Evolutionary conservation across 2,888 invertebrate species (phyloP), one percentile per base, ranked within the genome.

Genomic region (Drosophila austrosaltans): DNA sequence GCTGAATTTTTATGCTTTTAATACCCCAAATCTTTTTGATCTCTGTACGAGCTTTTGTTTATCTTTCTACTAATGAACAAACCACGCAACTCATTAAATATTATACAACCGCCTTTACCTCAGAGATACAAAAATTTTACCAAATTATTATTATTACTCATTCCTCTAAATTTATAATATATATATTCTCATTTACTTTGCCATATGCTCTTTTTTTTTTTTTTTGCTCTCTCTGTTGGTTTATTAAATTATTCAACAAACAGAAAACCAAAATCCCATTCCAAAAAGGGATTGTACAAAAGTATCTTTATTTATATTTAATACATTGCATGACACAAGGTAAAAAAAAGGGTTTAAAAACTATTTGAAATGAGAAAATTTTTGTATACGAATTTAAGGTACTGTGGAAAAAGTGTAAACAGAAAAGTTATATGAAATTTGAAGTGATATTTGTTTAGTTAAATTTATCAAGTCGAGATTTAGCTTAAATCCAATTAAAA

Each of bases 181-280:
- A 16, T 16, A 16, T 48, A 22, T 25, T 25, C 48, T 48, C 48
- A 48, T 48, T 22, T 48, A 22, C 22, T 22, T 48, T 22, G 10
- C 10, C 22, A 8, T 8, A 36, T 36, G 8, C 36, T 36, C 36
- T 36, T 28, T n/a, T 22, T 2, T 39, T 22, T 56, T 8, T 56
- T 8, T 7, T 36, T 8, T 1, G 2, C 20, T 7, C 2, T 3
- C 10, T 32, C 20, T 30, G 20, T 66, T 22, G 56, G 28, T 53
- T 66, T 48, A 67, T 67, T 67, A 67, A 66, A 67, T 67, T 67
- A 57, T 67, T 40, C 66, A 28, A 67, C 32, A 20, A 39, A 22
- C 44, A 66, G 36, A 48, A 66, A 66, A 66, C 44, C 36, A 66
- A 66, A 48, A 56, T 48, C 61, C 20, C 32, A 10, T 36, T 36